These are phyloP conservation scores for Coptotermes formosanus DNA, from an alignment of 1,140 invertebrate species.

Conservation along the genomic window DNA sequence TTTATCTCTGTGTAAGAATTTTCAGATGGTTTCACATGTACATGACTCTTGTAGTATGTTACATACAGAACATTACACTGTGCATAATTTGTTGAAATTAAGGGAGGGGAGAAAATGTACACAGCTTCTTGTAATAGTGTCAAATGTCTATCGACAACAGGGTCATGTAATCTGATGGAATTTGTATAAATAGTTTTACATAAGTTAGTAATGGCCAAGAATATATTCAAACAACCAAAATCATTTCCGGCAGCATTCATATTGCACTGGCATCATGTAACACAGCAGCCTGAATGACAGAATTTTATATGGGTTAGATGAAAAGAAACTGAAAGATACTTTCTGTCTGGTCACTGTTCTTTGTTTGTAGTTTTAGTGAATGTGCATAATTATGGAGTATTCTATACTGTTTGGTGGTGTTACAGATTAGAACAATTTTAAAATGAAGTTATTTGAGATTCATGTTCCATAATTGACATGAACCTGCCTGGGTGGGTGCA, in stretches of 20 bases:
- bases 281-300: not conserved
- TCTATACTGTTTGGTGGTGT: not conserved
- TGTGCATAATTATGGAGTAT: not conserved
- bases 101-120: not conserved
- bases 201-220: not conserved
- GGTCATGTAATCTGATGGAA: not conserved
- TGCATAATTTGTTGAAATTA: not conserved
- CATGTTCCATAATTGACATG: not conserved
- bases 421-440: not conserved
- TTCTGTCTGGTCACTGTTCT: not conserved
- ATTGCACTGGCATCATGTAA: not conserved
- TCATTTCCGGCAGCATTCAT: not conserved
- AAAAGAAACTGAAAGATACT: not conserved
- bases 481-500: not conserved
- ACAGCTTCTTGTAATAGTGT: not conserved
- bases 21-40: not conserved
- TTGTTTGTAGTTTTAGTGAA: slow-evolving; percentile 1
- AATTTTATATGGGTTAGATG: not conserved
- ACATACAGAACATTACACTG: not conserved
- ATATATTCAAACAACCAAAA: not conserved
- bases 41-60: not conserved
- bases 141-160: not conserved
- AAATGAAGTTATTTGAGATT: not conserved
- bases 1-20: not conserved
- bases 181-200: slow-evolving; percentile 7